A percentile compares a stretch with the other conserved stretches of the same genome.
phyloP scores from a whole-genome alignment of 1,140 invertebrate species.

The Achroia grisella region DNA sequence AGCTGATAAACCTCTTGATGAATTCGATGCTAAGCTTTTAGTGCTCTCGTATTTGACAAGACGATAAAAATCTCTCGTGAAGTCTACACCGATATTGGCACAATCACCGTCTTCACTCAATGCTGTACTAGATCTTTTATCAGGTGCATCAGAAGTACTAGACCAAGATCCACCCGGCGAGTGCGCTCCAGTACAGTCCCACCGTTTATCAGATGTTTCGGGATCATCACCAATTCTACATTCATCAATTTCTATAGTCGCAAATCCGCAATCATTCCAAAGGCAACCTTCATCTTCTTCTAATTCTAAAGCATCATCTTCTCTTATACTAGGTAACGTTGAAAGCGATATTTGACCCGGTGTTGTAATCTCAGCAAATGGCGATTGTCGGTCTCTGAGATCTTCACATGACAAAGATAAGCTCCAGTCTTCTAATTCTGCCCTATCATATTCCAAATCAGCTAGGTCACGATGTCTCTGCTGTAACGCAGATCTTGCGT shows the following conservation, averaged over 20 bases:
- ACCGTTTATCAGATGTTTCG: slow-evolving; percentile 63
- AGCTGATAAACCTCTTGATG: slow-evolving; percentile 76
- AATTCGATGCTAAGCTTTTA: slow-evolving; percentile 84
- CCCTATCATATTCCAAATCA: slow-evolving; percentile 82
- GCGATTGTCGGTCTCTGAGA: slow-evolving; percentile 72
- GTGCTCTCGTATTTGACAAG: slow-evolving; percentile 87
- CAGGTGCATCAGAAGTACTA: slow-evolving; percentile 73
- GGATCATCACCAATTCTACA: slow-evolving; percentile 55
- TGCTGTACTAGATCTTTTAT: slow-evolving; percentile 81
- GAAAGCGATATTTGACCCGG: slow-evolving; percentile 76
- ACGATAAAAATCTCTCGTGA: slow-evolving; percentile 84
- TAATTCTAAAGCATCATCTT: slow-evolving; percentile 81
- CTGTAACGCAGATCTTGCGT: slow-evolving; percentile 77
- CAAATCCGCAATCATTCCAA: slow-evolving; percentile 77
- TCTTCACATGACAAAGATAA: slow-evolving; percentile 82
- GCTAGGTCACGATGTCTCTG: slow-evolving; percentile 80
- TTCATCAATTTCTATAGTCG: slow-evolving; percentile 62
- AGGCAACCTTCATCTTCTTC: slow-evolving; percentile 83
- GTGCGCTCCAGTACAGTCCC: slow-evolving; percentile 68
- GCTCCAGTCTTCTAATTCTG: slow-evolving; percentile 87
- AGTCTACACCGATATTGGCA: slow-evolving; percentile 82
- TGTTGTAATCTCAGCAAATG: slow-evolving; percentile 66
- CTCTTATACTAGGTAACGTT: slow-evolving; percentile 81
- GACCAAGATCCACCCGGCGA: slow-evolving; percentile 80
- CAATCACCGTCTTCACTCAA: slow-evolving; percentile 80